These are phyloP conservation scores for Atherinosoma microstoma DNA, from an alignment of 2,797 vertebrate species.

Conservation along the genomic window DNA sequence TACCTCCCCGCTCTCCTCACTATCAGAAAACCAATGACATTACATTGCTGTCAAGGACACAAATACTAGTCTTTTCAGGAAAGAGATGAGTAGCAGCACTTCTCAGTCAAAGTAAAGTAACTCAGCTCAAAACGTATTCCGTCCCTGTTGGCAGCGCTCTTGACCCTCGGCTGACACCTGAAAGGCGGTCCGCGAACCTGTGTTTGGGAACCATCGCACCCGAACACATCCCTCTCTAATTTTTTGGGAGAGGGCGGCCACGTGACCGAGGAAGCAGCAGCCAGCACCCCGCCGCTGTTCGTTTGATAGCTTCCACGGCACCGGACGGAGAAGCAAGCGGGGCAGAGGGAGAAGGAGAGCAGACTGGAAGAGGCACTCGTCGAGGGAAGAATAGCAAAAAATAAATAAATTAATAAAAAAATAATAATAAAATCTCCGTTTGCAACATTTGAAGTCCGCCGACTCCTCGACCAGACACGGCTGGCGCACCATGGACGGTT, in stretches of 20 bases:
- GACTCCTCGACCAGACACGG: conserved; percentile 45
- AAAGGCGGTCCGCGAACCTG: conserved; percentile 27
- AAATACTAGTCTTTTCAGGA: background rate
- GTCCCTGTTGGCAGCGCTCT: background rate
- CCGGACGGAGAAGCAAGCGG: conserved; percentile 64
- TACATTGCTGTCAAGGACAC: background rate
- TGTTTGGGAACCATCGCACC: conserved; percentile 6
- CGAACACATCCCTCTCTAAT: conserved; percentile 25
- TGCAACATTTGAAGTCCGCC: conserved; percentile 17
- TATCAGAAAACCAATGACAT: background rate
- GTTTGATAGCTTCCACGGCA: conserved; percentile 59
- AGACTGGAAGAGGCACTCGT: conserved; percentile 28
- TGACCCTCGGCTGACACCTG: conserved; percentile 14
- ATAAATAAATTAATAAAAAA: background rate
- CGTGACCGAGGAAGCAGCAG: conserved; percentile 64
- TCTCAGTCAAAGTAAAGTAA: background rate
- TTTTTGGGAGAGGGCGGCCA: conserved; percentile 53
- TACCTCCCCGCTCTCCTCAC: background rate
- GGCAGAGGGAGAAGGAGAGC: background rate
- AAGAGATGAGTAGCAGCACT: background rate
- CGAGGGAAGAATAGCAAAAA: conserved; percentile 51
- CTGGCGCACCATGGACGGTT: conserved; percentile 89
- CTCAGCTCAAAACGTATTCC: background rate
- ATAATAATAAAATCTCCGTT: background rate
- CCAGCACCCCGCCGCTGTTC: conserved; percentile 56